These are phyloP conservation scores for Hymenochirus boettgeri DNA, from an alignment of 2,113 vertebrate species.

Conservation along the genomic window DNA sequence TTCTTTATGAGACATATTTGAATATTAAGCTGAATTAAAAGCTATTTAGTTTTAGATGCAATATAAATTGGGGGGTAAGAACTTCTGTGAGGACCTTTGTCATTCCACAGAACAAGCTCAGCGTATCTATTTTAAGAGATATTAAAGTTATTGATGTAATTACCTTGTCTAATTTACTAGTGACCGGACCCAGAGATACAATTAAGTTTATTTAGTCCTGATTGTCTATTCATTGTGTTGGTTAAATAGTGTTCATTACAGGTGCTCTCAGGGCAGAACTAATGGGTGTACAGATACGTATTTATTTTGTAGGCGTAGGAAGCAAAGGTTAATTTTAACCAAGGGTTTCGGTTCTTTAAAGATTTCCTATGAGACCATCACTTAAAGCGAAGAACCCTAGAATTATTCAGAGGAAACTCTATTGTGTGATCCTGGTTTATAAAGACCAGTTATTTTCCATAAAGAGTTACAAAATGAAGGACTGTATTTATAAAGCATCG, in stretches of 20 bases:
- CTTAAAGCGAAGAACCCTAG: not conserved
- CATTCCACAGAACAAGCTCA: no score
- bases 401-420: no score
- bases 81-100: no score
- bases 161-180: conserved; percentile 11
- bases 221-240: not conserved
- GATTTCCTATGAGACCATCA: not conserved
- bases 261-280: not conserved
- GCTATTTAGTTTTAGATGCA: no score
- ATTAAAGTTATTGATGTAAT: conserved; percentile 38
- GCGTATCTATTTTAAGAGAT: conserved; percentile 2
- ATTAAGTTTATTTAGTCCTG: conserved; percentile 15
- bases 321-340: not conserved
- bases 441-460: no score
- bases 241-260: not conserved
- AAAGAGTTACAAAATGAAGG: no score
- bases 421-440: no score
- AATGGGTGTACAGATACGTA: not conserved
- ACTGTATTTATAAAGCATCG: no score
- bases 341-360: not conserved
- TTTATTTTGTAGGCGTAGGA: not conserved
- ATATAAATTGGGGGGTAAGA: no score
- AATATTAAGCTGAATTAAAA: no score
- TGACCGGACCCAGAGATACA: conserved; percentile 21
- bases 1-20: no score